Evolutionary conservation across 2,888 invertebrate species (phyloP), one percentile per base, ranked within the genome.

Genomic region (Byasa hedistus): DNA sequence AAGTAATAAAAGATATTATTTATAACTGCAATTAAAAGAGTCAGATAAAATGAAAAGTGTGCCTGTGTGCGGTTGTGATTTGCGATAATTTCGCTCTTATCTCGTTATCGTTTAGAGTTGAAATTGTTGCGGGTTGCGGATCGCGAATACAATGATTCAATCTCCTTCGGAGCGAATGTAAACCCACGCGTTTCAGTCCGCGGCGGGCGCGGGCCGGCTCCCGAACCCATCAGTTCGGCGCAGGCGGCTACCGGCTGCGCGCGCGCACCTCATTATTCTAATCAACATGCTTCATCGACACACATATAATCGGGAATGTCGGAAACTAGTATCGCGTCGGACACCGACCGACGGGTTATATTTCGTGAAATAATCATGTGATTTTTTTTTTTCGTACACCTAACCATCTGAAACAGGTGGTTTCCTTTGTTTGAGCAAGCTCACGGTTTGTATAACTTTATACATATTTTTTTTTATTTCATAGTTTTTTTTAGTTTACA

Each of bases 151-250:
- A 76, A 75, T 79, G 76, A 79, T 79, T 78, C 77, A 78, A 77
- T 77, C 73, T 77, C 73, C 70, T 72, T 74, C 69, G 68, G 64
- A 67, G 72, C 68, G 69, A 72, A 78, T 76, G 74, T 70, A 72
- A 83, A 75, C 86, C 85, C 86, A 88, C 87, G 87, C 87, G 79
- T 82, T 85, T 84, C 79, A 76, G 80, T 85, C 84, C 83, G 80
- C 77, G 76, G 79, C 73, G 74, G 80, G 80, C 77, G 78, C 79
- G 71, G 78, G 71, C 76, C 81, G 79, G 80, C 82, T 84, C 81
- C 77, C 76, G 75, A 77, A 73, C 79, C 75, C 83, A 80, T 80
- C 87, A 89, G 88, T 88, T 76, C 73, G 74, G 73, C 73, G 77
- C 76, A 72, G 80, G 76, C 79, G 69, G 81, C 72, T 79, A 73